Evolutionary conservation across 2,888 invertebrate species (phyloP).

Genomic region (Coremacera marginata): DNA sequence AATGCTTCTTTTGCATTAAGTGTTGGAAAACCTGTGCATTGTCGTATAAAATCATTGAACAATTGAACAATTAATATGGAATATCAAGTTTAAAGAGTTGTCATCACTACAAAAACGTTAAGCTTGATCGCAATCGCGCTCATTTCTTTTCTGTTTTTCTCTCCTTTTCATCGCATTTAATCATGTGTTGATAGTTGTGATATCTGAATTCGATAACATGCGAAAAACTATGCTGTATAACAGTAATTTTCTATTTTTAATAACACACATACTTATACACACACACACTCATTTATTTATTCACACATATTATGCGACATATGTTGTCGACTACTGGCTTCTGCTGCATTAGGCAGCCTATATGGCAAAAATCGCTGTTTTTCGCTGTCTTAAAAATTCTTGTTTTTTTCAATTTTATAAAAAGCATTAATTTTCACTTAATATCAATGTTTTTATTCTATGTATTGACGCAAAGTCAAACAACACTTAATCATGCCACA

Average conservation of each 20-base stretch:
- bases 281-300: not conserved
- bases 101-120: no score
- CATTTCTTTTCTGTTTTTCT: no score
- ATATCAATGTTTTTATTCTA: constrained; percentile 1
- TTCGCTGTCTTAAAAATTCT: not conserved
- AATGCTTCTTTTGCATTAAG: no score
- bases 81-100: no score
- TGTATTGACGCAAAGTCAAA: not conserved
- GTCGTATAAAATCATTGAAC: no score
- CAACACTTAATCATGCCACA: not conserved
- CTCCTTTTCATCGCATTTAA: not conserved
- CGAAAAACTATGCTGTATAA: not conserved
- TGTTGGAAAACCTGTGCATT: no score
- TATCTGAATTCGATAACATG: constrained; percentile 16
- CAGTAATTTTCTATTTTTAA: not conserved
- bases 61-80: no score
- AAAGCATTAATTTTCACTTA: constrained; percentile 6
- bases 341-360: no score
- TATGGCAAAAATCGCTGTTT: no score
- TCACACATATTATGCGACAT: not conserved
- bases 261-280: no score
- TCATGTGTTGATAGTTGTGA: constrained; percentile 8
- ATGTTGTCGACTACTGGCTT: not conserved
- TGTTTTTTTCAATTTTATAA: not conserved
- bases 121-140: no score